These are phyloP conservation scores for Xiphophorus couchianus DNA, from an alignment of 2,113 vertebrate species.

Conservation along the genomic window DNA sequence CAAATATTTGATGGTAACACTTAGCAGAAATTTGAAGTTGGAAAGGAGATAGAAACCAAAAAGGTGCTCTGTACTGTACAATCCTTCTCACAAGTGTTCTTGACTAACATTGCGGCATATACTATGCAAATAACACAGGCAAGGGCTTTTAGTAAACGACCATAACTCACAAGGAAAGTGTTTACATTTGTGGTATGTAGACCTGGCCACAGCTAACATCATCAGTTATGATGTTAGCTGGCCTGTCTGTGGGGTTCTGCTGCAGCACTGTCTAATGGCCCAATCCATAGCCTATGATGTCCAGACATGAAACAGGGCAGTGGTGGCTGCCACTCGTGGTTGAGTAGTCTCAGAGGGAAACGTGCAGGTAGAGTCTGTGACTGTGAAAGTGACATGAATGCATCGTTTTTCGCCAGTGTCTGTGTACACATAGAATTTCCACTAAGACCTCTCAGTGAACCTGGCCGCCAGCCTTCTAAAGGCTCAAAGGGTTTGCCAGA, in stretches of 20 bases:
- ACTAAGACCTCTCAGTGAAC: conserved; percentile 73
- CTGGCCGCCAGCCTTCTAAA: conserved; percentile 45
- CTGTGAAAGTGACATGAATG: conserved; percentile 66
- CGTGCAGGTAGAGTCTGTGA: conserved; percentile 42
- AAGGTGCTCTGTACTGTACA: conserved; percentile 1
- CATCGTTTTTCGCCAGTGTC: conserved; percentile 57
- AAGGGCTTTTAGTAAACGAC: conserved; percentile 76
- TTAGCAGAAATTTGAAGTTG: conserved; percentile 34
- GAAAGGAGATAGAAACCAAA: conserved; percentile 35
- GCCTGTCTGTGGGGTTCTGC: conserved; percentile 46
- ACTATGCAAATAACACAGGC: conserved; percentile 68
- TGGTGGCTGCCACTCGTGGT: conserved; percentile 38
- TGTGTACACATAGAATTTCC: conserved; percentile 69
- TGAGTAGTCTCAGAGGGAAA: conserved; percentile 56
- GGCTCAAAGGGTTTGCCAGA: conserved; percentile 47
- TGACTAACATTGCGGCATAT: conserved; percentile 55
- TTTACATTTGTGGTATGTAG: conserved; percentile 75
- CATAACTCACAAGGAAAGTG: conserved; percentile 72
- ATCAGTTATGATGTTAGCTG: conserved; percentile 72
- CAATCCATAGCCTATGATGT: conserved; percentile 52
- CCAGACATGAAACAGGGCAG: conserved; percentile 69
- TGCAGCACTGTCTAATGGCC: conserved; percentile 59
- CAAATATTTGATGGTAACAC: conserved; percentile 30
- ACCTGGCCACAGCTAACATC: conserved; percentile 67
- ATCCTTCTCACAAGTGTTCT: conserved; percentile 42